Percentiles rank a stretch among this genome's conserved stretches.
These are phyloP conservation scores for Enteromius trimaculatus DNA, from an alignment of 2,797 vertebrate genomes.

Conservation along the genomic window DNA sequence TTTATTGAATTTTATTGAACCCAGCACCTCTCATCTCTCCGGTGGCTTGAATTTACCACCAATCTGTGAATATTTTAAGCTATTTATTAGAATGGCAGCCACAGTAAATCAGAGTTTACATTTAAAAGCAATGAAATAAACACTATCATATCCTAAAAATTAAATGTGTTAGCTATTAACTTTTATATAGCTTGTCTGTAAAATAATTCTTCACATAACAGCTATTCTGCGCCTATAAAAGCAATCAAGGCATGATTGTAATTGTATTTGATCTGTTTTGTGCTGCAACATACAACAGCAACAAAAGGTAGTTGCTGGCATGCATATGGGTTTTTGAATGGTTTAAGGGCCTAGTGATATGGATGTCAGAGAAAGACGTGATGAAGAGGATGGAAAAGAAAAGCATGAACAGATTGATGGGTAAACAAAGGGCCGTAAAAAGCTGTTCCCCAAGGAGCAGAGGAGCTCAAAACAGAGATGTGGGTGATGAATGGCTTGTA, in stretches of 20 bases:
- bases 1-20: not conserved
- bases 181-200: not conserved
- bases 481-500: conserved; percentile 74
- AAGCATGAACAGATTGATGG: conserved; percentile 61
- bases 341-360: conserved; percentile 44
- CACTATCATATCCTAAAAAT: not conserved
- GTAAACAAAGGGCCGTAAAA: conserved; percentile 62
- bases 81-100: not conserved
- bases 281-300: conserved; percentile 8
- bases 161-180: not conserved
- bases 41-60: conserved; percentile 2
- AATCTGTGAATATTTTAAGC: not conserved
- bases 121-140: not conserved
- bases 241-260: conserved; percentile 8
- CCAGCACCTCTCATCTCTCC: not conserved
- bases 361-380: conserved; percentile 49
- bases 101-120: not conserved
- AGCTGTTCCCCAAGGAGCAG: conserved; percentile 59
- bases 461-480: conserved; percentile 58
- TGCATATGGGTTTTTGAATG: conserved; percentile 18
- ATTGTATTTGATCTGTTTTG: conserved; percentile 26
- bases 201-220: conserved; percentile 12
- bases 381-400: conserved; percentile 57
- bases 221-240: not conserved
- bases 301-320: conserved; percentile 23